phyloP scores from a whole-genome alignment of 2,113 vertebrate genomes.

The Patagioenas fasciata region DNA sequence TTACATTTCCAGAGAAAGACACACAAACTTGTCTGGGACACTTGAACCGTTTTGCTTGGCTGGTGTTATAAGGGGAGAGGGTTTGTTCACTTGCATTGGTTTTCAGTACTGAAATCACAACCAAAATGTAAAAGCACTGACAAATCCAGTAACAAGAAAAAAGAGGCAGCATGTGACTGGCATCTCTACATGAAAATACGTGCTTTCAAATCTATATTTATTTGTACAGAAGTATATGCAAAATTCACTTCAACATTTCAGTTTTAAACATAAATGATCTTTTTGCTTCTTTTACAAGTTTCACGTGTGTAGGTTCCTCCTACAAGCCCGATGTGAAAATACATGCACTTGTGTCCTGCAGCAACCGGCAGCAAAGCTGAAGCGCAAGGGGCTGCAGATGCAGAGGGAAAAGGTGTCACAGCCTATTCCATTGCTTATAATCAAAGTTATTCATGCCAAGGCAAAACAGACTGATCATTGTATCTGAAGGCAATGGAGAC shows the following conservation, averaged over 20 bases:
- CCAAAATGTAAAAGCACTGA: not conserved
- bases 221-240: too few species aligned
- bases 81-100: not conserved
- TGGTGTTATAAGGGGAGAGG: not conserved
- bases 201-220: not conserved
- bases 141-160: not conserved
- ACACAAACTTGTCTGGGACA: not conserved
- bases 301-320: not conserved
- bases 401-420: not conserved
- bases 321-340: not conserved
- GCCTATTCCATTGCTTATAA: not conserved
- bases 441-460: not conserved
- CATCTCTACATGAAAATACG: not conserved
- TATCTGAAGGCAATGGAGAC: not conserved
- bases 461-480: not conserved
- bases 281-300: not conserved
- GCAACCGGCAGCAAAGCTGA: not conserved
- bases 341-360: not conserved
- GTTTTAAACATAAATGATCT: not conserved
- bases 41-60: accelerated
- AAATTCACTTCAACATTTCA: not conserved
- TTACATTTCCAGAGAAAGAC: not conserved
- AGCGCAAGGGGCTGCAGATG: too few species aligned
- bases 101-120: not conserved
- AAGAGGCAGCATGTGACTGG: too few species aligned